Base-by-base conservation (phyloP, 2,797 vertebrate genomes). In the Acipenser ruthenus region DNA sequence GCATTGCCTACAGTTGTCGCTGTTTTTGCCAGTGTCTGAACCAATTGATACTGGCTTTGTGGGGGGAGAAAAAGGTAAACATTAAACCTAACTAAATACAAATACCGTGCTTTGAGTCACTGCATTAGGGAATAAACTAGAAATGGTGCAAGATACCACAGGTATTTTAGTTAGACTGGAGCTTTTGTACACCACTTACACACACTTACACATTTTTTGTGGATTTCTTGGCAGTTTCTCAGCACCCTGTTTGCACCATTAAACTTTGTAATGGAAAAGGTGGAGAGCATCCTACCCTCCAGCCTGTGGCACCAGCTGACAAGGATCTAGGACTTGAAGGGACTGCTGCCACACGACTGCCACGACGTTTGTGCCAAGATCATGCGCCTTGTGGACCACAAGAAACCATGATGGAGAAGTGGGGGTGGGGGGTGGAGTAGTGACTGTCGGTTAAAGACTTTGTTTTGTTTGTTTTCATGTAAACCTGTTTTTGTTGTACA, bases 231-330 rank as follows among this genome's bases (percentile, higher is more conserved):
- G 58, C 84, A 99, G 96, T 99, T 99, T 80, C 93, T 99, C 86
- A 97, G 96, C 86, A 99, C 96, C 67, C 86, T 99, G 76, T 99
- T 99, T 65, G 96, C 96, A 66, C 96, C 96, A 65, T 89, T 99
- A 73, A 98, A 98, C 88, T 99, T 99, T 84, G 94, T 98, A 81
- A 97, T 98, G 95, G 96, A 99, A 83, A 99, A 98, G 83, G 95
- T 99, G 76, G 96, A 99, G 84, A 97, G 93, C 79, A 94, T 99
- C 84, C 87, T 99, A 72, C 95, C 96, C 15, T 98, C 96, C 83
- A 97, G 96, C 70, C 90, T 99, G 77, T 99, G 96, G 96, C 96
- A 98, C 81, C 96, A 99, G 78, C 92, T 98, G 74, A 98, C 96
- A 0, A 92, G 95, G 83, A 98, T 99, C 87, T 99, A 87, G 90